phyloP scores from a whole-genome alignment of 2,113 vertebrate species.

The Dicaeum eximium region DNA sequence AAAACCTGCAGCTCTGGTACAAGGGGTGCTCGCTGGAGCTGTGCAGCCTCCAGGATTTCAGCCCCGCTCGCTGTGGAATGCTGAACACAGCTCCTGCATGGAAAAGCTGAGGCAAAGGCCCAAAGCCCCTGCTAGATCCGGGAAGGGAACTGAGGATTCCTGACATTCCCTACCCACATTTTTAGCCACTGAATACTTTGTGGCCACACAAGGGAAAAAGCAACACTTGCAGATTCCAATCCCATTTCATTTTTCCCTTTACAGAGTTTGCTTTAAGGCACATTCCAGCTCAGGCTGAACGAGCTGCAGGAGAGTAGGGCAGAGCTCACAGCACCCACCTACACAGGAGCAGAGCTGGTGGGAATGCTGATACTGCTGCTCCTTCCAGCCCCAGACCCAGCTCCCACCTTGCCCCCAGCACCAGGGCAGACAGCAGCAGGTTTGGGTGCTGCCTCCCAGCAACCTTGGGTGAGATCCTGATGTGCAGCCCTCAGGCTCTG shows the following conservation, averaged over 20 bases:
- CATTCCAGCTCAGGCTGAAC: neutral
- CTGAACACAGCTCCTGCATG: neutral
- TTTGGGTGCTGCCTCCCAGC: neutral
- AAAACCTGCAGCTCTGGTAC: neutral
- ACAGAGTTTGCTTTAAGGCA: neutral
- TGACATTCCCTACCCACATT: constrained; percentile 46
- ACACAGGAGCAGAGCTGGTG: neutral
- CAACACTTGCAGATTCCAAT: neutral
- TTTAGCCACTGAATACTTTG: neutral
- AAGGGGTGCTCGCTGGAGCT: fast-evolving
- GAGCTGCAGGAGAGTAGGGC: neutral
- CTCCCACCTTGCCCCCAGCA: neutral
- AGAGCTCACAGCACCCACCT: neutral
- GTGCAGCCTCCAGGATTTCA: neutral
- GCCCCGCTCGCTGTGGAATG: neutral
- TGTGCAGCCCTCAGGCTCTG: neutral
- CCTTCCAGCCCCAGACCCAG: neutral
- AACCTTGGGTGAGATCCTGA: neutral
- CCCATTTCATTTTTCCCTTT: neutral
- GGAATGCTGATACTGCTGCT: fast-evolving
- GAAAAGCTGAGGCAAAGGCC: neutral
- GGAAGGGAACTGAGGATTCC: constrained; percentile 9
- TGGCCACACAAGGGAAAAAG: neutral
- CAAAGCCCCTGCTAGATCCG: neutral
- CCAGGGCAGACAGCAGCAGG: neutral